A percentile compares a stretch with the other conserved stretches of the same genome.
Evolutionary conservation across 2,113 vertebrate species (phyloP).

Genomic region (Mungos mungo): DNA sequence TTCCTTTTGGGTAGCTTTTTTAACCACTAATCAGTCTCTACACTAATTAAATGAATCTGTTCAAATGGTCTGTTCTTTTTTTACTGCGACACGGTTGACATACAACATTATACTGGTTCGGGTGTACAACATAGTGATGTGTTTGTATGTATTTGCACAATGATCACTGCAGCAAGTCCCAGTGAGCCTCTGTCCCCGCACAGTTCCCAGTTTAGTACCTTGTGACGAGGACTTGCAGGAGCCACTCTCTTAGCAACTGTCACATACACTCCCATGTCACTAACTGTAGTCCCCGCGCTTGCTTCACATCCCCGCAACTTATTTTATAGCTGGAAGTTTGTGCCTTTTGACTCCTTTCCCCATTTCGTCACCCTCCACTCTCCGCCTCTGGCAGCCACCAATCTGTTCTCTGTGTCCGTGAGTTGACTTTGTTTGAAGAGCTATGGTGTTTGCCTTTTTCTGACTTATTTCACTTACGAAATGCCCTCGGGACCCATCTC

Average conservation of each 20-base stretch:
- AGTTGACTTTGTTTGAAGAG: not conserved
- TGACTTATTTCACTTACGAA: not conserved
- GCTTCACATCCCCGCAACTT: too few relatives aligned
- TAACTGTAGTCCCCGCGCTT: not conserved
- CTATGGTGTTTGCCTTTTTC: not conserved
- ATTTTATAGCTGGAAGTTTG: not conserved
- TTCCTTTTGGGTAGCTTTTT: not conserved
- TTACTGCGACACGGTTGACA: not conserved
- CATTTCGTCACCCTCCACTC: not conserved
- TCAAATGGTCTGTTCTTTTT: not conserved
- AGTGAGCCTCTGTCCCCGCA: not conserved
- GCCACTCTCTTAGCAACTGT: not conserved
- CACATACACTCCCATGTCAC: not conserved
- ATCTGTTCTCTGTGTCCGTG: not conserved
- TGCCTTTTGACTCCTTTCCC: not conserved
- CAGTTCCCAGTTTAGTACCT: not conserved
- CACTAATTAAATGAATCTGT: not conserved
- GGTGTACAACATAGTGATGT: not conserved
- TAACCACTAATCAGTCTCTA: not conserved
- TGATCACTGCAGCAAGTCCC: not conserved
- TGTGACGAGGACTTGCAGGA: not conserved
- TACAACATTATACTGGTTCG: not conserved
- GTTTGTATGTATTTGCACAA: not conserved
- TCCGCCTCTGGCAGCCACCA: not conserved
- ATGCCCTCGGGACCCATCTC: not conserved